Evolutionary conservation across 2,113 vertebrate genomes (phyloP), one percentile per base, ranked within the genome.

Genomic region (Clarias batrachus): DNA sequence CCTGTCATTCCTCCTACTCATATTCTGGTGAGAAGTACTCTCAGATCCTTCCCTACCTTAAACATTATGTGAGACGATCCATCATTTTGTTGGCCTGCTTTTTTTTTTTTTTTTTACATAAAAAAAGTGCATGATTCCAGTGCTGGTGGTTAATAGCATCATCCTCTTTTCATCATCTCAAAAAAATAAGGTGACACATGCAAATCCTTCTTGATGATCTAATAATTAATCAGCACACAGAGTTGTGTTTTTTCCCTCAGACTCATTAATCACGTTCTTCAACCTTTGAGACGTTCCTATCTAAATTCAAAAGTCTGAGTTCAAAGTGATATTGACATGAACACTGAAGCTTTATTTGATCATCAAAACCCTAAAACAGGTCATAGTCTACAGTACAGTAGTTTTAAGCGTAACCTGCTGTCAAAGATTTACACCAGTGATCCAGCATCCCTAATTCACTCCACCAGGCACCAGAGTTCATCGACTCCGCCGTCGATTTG

Each of bases 1-100:
- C 71, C 13, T 84, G 68, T 76, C 57, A 84, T 76, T 84, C 71
- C 83, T 62, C 54, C 33, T 52, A 84, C 83, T 76, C 70, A n/a
- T 48, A 23, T 25, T 71, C 65, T 57, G 68, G 21, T 17, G 56
- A 41, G 54, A 73, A 41, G 37, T 70, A 37, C 19, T 57, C 84
- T 79, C 84, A 86, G 63, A 70, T 80, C 27, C 68, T 66, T 54
- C 11, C 59, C 19, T 79, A 65, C 63, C 84, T 85, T 80, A 37
- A 65, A 57, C 37, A 9, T 54, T 48, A 25, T 23, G 25, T 14
- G 5, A 81, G 21, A 11, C 25, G 10, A 81, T 60, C 10, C 19
- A 62, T 62, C 27, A 78, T 78, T 27, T 17, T n/a, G 48, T 16
- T 77, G 13, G 23, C 37, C 17, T 41, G 37, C 30, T 33, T 33